Conservation (phyloP, 2,113 vertebrate genomes). For the Engystomops pustulosus region DNA sequence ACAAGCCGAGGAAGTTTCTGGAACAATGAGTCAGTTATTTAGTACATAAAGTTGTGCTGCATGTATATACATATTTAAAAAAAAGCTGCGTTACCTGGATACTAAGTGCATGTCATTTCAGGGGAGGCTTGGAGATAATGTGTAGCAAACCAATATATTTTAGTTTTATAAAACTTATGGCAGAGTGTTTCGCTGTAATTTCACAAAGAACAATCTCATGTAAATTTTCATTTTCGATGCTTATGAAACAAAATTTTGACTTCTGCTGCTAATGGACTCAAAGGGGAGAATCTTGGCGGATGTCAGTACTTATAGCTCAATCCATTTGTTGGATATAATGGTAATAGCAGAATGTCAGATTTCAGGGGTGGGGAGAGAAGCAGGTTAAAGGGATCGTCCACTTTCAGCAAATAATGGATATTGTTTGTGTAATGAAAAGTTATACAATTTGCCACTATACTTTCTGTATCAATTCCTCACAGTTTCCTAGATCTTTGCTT, state of each 20-base stretch:
- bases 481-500: too few species aligned
- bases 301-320: neutral
- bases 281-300: neutral
- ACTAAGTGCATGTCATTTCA: conserved; percentile 1
- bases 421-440: too few species aligned
- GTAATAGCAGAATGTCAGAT: neutral
- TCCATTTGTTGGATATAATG: neutral
- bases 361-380: neutral
- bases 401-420: too few species aligned
- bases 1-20: neutral
- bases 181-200: neutral
- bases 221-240: neutral
- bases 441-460: too few species aligned
- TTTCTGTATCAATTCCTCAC: too few species aligned
- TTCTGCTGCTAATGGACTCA: neutral
- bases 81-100: neutral
- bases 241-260: neutral
- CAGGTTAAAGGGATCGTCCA: too few species aligned
- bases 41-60: too few species aligned
- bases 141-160: neutral
- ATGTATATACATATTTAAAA: too few species aligned
- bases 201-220: neutral
- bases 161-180: neutral
- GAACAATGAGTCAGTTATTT: neutral
- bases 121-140: neutral